Base-by-base conservation (phyloP, 2,888 invertebrate species). In the Pasiphila rectangulata region DNA sequence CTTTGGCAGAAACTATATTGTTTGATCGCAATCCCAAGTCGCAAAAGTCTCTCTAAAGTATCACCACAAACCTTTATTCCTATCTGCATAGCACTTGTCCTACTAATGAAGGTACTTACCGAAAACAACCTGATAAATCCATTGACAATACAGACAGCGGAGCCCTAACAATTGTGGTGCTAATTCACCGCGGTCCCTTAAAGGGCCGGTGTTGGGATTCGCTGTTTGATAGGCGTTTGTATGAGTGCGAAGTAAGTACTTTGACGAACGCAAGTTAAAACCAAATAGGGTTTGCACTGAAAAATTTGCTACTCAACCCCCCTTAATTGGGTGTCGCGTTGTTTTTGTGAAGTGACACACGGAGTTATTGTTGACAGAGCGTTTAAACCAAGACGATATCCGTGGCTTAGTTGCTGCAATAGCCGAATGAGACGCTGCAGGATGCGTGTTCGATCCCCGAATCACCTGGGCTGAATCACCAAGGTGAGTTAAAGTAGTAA, bases 171-270 rank as follows among this genome's bases (percentile, higher is more conserved):
- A 88, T 87, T 83, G 85, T 69, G 61, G 66, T 78, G 81, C 87
- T 88, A 88, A 88, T 88, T 88, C 84, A 87, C 63, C 65, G 81
- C 85, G 88, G 88, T 73, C 56, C 88, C 87, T 75, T 88, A 89
- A 62, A 88, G 88, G 42, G 59, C 38, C 67, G 70, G 83, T 79
- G 86, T 75, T 83, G 80, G 84, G 86, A 85, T 80, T 81, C 77
- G 76, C 63, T 69, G 66, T 72, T 80, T 88, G 89, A 89, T 88
- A 67, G 89, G 88, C 89, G 75, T 84, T 86, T 89, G 87, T 89
- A 89, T 89, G 83, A 86, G 68, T 69, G 64, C 67, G 65, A 62
- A 67, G 70, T 75, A 77, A 78, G 74, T 72, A 61, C 72, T 71
- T 80, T 87, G 87, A 86, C 83, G 85, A 80, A 79, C 66, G 68